Conservation (phyloP, 2,888 invertebrate species). For the Troilus luridus region DNA sequence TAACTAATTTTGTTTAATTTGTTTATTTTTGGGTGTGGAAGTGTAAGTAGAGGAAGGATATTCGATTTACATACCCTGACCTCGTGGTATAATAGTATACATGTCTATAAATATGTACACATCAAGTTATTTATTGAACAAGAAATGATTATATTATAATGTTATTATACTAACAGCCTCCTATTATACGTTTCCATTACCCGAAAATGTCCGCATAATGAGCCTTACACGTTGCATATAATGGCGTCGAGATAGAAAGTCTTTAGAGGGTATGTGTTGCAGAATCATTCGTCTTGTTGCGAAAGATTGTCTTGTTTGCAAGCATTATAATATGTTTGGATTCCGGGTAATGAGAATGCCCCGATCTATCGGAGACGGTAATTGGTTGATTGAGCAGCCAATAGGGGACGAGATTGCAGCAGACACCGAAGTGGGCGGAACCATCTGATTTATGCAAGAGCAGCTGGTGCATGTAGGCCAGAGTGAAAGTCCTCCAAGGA, state of each 20-base stretch:
- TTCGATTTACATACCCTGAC: too few relatives aligned
- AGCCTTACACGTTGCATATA: background rate
- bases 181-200: background rate
- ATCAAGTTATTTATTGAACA: background rate
- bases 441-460: constrained; percentile 31
- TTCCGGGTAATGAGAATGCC: background rate
- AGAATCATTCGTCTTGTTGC: background rate
- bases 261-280: background rate
- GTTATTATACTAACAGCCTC: too few relatives aligned
- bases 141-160: background rate
- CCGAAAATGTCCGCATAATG: background rate
- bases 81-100: too few relatives aligned
- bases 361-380: background rate
- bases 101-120: too few relatives aligned
- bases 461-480: background rate
- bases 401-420: background rate
- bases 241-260: background rate
- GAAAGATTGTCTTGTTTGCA: background rate
- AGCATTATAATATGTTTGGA: background rate
- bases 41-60: too few relatives aligned
- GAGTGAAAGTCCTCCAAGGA: background rate
- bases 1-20: too few relatives aligned
- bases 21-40: too few relatives aligned
- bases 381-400: background rate
- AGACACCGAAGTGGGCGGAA: background rate